Base-by-base conservation (phyloP, 1,140 invertebrate species). In the Caenorhabditis brenneri region DNA sequence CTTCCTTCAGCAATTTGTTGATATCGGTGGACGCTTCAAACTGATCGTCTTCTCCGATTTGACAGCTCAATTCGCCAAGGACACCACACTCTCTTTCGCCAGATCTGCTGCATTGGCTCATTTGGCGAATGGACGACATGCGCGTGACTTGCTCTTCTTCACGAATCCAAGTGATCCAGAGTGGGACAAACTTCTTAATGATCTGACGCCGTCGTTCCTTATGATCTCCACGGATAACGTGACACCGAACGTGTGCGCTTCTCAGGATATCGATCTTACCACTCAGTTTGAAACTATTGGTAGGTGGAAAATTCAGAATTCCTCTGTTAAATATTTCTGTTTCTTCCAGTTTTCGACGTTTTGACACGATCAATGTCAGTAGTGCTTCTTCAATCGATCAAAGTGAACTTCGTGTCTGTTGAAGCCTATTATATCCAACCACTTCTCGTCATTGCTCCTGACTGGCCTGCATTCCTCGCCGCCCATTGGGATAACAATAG, bases 21-120 rank as follows among this genome's bases (percentile, higher is more conserved):
- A 88, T 29, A 79, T 91, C 5, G 89, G 89, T 36, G 89, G 89
- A 22, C 86, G 88, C 55, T 90, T 89, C 81, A 91, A 90, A 55
- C 83, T 90, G 3, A 69, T 90, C 49, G 88, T 85, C n/a, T 90
- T 90, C 65, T 84, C 82, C 19, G 90, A 90, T 65, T 82, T 90
- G 27, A 46, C 80, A 33, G 55, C 85, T 16, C 48, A 86, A 16
- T 91, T 88, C 83, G 65, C 88, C 6, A 42, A 84, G 46, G 90
- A 90, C 69, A 60, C 83, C 5, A 82, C 89, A 19, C 88, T 90
- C n/a, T 81, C 84, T 24, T 90, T 89, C 48, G 51, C 89, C 2
- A 48, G 84, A 42, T 55, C 79, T 5, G 22, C 80, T 9, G 84
- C 84, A 22, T 19, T 85, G 29, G 79, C 84, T 36, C 79, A 85